Evolutionary conservation across 1,140 invertebrate genomes (phyloP), one percentile per base, ranked within the genome.

Genomic region (Drosophila orena): DNA sequence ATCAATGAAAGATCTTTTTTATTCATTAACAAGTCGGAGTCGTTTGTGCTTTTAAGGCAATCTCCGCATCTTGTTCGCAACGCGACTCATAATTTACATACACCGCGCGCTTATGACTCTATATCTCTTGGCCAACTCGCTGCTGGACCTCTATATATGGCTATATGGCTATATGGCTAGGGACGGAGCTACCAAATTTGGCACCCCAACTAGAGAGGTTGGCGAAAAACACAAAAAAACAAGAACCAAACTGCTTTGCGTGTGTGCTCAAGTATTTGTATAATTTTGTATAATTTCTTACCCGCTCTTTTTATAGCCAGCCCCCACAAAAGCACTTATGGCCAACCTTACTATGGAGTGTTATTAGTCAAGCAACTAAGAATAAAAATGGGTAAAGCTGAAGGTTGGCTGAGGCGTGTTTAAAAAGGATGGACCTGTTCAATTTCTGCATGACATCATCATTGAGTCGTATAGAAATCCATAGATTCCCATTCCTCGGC

Each of bases 1-100:
- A 86, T 88, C 84, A 88, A 88, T 88, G 84, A 84, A 89, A 60
- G 79, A 89, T 89, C 79, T 77, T 77, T 77, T 71, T 77, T 77
- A 83, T 88, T 88, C 84, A 88, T 89, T 88, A 88, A 88, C 84
- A 89, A 73, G 76, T 88, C 57, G 49, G 53, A 69, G 42, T 54
- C 54, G 58, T 55, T 64, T 73, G 66, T 69, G 58, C 81, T 84
- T 86, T 76, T 88, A 86, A 65, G 83, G 83, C 76, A 86, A 40
- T 58, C 65, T 52, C 44, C 35, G 35, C 20, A 53, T 59, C 62
- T 53, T 66, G 77, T 44, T 62, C 75, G 75, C 68, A 43, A 43
- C 69, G 65, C 60, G 56, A 79, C 62, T 84, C 79, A 88, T 89
- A 89, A 88, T 89, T 88, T 88, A 84, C 80, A 88, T 88, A 69